These are phyloP conservation scores for Silurus glanis DNA, from an alignment of 2,113 vertebrate genomes.

Conservation along the genomic window DNA sequence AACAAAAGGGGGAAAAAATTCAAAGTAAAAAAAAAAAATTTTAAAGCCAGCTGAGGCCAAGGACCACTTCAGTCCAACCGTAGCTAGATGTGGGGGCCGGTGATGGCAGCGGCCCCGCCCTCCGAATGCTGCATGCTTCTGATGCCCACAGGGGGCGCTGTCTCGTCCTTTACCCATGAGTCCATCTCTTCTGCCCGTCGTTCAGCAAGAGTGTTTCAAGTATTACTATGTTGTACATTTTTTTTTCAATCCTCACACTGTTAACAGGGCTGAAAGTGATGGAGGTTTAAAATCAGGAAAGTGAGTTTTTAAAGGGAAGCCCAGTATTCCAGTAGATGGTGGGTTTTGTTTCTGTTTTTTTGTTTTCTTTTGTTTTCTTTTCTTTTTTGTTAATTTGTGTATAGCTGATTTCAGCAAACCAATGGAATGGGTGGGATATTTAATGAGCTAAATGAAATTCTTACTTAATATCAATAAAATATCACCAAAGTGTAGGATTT, in stretches of 20 bases:
- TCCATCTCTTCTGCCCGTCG: slow-evolving; percentile 83
- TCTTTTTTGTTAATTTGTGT: slow-evolving; percentile 47
- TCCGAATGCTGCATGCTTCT: slow-evolving; percentile 96
- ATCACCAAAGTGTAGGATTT: slow-evolving; percentile 62
- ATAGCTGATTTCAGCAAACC: slow-evolving; percentile 23
- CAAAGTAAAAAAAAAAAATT: slow-evolving; percentile 50
- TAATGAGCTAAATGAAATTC: slow-evolving; percentile 43
- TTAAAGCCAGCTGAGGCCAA: slow-evolving; percentile 71
- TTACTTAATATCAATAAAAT: slow-evolving; percentile 57
- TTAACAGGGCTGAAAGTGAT: slow-evolving; percentile 64
- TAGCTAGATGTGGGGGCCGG: slow-evolving; percentile 62
- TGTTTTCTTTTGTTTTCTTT: slow-evolving; percentile 35
- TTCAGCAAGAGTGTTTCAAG: slow-evolving; percentile 85
- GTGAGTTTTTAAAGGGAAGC: slow-evolving; percentile 49
- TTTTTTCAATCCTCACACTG: slow-evolving; percentile 61
- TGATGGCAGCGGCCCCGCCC: slow-evolving; percentile 81
- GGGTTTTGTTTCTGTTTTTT: slow-evolving; percentile 37
- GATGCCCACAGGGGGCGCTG: slow-evolving; percentile 80
- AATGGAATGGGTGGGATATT: slow-evolving; percentile 43
- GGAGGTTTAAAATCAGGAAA: slow-evolving; percentile 43
- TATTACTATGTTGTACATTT: slow-evolving; percentile 63
- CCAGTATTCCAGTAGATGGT: slow-evolving; percentile 44
- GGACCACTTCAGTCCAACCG: slow-evolving; percentile 67
- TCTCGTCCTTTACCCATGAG: slow-evolving; percentile 79
- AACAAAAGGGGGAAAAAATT: slow-evolving; percentile 77